phyloP scores from a whole-genome alignment of 2,113 vertebrate genomes.

The Cryptoleucopteryx plumbea region DNA sequence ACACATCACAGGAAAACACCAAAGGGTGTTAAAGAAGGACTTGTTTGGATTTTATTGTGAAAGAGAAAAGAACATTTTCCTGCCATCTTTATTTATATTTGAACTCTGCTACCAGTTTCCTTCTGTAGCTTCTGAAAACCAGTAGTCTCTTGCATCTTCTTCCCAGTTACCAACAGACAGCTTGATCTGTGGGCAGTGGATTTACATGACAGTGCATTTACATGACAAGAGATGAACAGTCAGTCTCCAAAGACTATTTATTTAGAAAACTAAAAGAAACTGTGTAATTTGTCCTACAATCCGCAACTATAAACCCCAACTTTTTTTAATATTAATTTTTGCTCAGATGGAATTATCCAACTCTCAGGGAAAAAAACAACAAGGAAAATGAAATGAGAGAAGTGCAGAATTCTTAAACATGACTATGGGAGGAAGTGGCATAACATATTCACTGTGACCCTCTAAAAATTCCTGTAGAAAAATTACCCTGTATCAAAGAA shows the following conservation, averaged over 20 bases:
- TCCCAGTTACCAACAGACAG: neutral
- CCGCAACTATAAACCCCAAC: neutral
- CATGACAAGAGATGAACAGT: neutral
- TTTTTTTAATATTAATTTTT: neutral
- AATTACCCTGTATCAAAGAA: neutral
- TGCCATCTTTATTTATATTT: constrained; percentile 9
- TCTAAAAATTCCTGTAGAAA: neutral
- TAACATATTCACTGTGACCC: neutral
- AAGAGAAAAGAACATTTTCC: constrained; percentile 16
- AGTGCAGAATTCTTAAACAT: neutral
- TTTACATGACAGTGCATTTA: neutral
- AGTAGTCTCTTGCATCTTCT: neutral
- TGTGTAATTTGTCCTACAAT: neutral
- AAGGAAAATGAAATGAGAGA: neutral
- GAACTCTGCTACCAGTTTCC: neutral
- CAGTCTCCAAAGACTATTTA: neutral
- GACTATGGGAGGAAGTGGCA: neutral
- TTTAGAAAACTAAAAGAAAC: neutral
- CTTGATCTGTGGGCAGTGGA: neutral
- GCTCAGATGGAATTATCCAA: neutral
- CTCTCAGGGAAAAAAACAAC: neutral
- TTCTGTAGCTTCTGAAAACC: constrained; percentile 14
- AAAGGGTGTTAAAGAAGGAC: neutral
- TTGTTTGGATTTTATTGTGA: neutral
- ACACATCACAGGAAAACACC: neutral